Evolutionary conservation across 2,797 vertebrate genomes (phyloP).

Genomic region (Peromyscus attwateri): DNA sequence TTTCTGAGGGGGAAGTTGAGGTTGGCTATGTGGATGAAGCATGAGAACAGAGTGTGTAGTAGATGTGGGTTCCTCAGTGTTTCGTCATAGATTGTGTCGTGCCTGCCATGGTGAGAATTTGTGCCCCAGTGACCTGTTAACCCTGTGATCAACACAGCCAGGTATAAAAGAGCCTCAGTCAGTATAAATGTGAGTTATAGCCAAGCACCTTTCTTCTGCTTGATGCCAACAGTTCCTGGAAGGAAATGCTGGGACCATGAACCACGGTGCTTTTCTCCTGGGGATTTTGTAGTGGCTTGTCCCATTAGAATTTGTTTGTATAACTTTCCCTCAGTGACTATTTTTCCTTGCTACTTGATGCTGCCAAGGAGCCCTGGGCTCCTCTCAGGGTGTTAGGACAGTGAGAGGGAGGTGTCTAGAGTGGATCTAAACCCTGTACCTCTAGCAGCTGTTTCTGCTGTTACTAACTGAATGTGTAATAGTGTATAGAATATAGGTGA

Average conservation of each 20-base stretch:
- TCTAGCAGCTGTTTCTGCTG: not conserved
- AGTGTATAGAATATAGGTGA: conserved; percentile 21
- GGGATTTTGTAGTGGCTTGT: not conserved
- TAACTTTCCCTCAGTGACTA: not conserved
- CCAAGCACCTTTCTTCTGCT: not conserved
- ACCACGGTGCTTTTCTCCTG: not conserved
- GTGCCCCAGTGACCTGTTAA: not conserved
- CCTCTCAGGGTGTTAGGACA: not conserved
- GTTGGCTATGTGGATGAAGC: not conserved
- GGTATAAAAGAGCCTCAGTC: not conserved
- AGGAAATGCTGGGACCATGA: not conserved
- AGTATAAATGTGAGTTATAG: not conserved
- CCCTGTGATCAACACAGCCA: not conserved
- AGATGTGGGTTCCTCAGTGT: not conserved
- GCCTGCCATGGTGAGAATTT: not conserved
- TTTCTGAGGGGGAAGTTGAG: not conserved
- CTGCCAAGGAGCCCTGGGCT: not conserved
- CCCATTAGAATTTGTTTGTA: not conserved
- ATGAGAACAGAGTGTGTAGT: not conserved
- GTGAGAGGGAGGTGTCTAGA: not conserved
- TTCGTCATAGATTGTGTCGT: not conserved
- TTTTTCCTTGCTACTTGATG: not conserved
- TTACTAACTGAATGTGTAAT: not conserved
- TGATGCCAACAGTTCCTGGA: not conserved
- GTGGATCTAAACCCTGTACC: not conserved